phyloP scores from a whole-genome alignment of 2,797 vertebrate species.

The Alfaro cultratus region DNA sequence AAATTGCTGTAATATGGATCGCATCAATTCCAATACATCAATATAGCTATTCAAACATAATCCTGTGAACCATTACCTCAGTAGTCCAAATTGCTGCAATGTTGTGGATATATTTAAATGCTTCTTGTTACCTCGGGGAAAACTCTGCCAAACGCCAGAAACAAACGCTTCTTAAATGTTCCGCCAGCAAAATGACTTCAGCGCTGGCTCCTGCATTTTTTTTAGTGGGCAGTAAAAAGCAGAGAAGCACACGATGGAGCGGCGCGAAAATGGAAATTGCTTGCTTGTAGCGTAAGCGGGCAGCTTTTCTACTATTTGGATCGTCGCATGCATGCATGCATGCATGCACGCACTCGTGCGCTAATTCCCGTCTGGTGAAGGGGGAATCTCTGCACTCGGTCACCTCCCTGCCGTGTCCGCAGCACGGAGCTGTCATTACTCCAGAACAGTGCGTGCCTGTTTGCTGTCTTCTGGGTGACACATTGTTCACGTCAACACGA shows the following conservation, averaged over 20 bases:
- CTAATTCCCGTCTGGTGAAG: constrained; percentile 32
- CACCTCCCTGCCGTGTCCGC: too few species aligned
- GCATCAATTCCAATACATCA: constrained; percentile 68
- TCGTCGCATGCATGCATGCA: constrained; percentile 6
- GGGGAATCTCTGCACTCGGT: neutral
- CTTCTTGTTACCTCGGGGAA: constrained; percentile 52
- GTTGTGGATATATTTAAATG: constrained; percentile 73
- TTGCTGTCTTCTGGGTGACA: constrained; percentile 45
- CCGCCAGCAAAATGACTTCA: constrained; percentile 78
- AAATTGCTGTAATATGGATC: constrained; percentile 45
- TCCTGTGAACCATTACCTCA: constrained; percentile 77
- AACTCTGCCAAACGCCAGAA: constrained; percentile 69
- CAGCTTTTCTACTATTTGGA: constrained; percentile 49
- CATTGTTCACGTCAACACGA: constrained; percentile 53
- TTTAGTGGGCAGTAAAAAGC: constrained; percentile 68
- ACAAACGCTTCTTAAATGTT: constrained; percentile 65
- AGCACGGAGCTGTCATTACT: constrained; percentile 10
- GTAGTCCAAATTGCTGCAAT: constrained; percentile 65
- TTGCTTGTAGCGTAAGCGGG: constrained; percentile 53
- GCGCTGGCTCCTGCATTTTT: constrained; percentile 63
- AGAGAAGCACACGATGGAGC: constrained; percentile 57
- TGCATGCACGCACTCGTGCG: neutral
- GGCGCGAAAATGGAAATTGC: constrained; percentile 63
- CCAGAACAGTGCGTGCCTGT: constrained; percentile 15
- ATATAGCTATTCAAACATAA: constrained; percentile 68